Percentiles rank a stretch among this genome's conserved stretches.
phyloP scores from a whole-genome alignment of 2,888 invertebrate genomes.

The Cosmia pyralina region DNA sequence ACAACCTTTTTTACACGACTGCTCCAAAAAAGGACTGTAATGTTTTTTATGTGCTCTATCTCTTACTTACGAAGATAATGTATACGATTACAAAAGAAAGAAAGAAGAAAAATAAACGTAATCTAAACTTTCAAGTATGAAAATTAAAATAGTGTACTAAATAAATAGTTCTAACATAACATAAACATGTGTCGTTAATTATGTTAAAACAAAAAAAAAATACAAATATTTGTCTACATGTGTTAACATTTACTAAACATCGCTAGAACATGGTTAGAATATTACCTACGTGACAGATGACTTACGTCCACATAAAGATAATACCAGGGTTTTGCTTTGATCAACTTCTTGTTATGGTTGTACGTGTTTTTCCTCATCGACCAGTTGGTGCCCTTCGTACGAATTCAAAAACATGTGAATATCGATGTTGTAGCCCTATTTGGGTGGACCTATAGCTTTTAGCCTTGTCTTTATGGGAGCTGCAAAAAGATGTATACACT shows the following conservation, averaged over 20 bases:
- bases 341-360: conserved; percentile 34
- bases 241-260: conserved; percentile 30
- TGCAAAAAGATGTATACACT: conserved; percentile 29
- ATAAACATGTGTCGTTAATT: neutral
- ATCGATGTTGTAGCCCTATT: conserved; percentile 3
- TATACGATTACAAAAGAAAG: neutral
- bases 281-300: conserved; percentile 54
- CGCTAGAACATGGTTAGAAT: conserved; percentile 49
- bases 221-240: neutral
- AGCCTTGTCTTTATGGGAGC: neutral
- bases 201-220: conserved; percentile 23
- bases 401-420: conserved; percentile 51
- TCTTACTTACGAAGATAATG: no score
- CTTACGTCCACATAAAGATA: conserved; percentile 72
- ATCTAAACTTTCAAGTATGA: neutral
- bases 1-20: no score
- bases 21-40: no score
- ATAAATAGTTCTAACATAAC: neutral
- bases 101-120: neutral
- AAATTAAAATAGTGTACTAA: neutral
- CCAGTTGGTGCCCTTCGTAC: conserved; percentile 28
- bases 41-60: no score
- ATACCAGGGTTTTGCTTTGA: conserved; percentile 71
- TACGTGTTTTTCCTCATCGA: conserved; percentile 10
- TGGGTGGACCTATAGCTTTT: conserved; percentile 1